These are phyloP conservation scores for Beaufortia kweichowensis DNA, from an alignment of 2,113 vertebrate genomes.

Conservation along the genomic window DNA sequence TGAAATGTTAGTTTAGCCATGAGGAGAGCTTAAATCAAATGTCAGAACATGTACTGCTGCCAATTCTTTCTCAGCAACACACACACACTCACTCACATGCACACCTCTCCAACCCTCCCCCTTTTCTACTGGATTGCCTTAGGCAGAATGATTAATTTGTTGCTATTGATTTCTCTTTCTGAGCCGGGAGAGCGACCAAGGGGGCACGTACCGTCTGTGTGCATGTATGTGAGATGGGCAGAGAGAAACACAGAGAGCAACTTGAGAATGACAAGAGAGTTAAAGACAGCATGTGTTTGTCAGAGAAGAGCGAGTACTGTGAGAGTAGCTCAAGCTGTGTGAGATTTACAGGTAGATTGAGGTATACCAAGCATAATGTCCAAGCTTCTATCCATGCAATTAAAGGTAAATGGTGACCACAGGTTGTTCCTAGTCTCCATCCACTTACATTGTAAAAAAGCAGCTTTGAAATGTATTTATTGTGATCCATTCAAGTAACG, in stretches of 20 bases:
- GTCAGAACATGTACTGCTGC: conserved; percentile 37
- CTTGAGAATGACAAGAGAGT: conserved; percentile 23
- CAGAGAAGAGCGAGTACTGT: not conserved
- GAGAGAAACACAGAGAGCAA: conserved; percentile 11
- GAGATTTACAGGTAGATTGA: not conserved
- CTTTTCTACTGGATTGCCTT: conserved; percentile 50
- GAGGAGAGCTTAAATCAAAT: conserved; percentile 39
- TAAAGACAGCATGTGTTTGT: conserved; percentile 16
- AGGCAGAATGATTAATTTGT: conserved; percentile 62
- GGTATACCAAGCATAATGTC: not conserved
- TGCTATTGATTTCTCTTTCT: conserved; percentile 59
- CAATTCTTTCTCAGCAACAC: conserved; percentile 25
- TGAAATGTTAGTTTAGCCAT: conserved; percentile 30
- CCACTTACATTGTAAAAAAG: too few relatives aligned
- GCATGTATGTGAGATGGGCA: conserved; percentile 16
- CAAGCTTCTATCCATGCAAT: too few relatives aligned
- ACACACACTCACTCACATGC: not conserved
- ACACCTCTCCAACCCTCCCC: conserved; percentile 25
- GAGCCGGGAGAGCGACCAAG: conserved; percentile 50
- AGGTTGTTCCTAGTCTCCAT: too few relatives aligned
- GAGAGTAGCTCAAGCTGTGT: not conserved
- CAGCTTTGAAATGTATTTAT: too few relatives aligned
- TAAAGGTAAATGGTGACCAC: too few relatives aligned
- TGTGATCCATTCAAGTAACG: too few relatives aligned
- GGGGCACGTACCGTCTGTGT: conserved; percentile 14